Conservation (phyloP, 2,888 invertebrate species). For the Phasia obesa region DNA sequence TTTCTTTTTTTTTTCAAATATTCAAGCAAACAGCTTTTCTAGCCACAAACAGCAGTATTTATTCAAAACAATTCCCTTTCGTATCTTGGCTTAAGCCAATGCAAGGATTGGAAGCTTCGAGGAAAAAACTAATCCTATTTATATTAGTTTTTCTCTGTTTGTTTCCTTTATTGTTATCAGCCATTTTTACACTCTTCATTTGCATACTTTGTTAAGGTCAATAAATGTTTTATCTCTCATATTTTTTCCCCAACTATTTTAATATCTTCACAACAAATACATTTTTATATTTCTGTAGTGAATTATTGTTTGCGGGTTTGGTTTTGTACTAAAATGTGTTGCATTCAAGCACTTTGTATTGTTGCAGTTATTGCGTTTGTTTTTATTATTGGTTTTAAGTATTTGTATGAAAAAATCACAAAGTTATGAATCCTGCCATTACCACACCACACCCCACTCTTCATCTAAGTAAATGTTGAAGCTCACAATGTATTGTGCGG, state of each 20-base stretch:
- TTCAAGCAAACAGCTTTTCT: constrained; percentile 7
- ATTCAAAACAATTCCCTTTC: constrained; percentile 40
- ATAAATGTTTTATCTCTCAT: constrained; percentile 52
- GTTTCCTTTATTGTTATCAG: constrained; percentile 11
- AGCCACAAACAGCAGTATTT: constrained; percentile 44
- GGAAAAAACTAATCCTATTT: constrained; percentile 63
- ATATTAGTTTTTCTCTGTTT: constrained; percentile 51
- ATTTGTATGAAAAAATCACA: constrained; percentile 25
- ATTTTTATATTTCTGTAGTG: constrained; percentile 23
- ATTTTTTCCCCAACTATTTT: constrained; percentile 16
- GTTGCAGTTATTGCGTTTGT: constrained; percentile 11
- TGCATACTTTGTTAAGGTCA: constrained; percentile 65
- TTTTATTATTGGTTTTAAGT: background rate
- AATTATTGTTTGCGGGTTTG: constrained; percentile 55
- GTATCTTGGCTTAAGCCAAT: constrained; percentile 36
- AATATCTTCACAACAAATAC: constrained; percentile 53
- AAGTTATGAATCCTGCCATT: constrained; percentile 21
- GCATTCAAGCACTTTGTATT: constrained; percentile 11
- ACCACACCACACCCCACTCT: background rate
- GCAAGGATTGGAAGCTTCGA: background rate
- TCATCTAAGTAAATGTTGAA: background rate
- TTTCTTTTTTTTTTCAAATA: constrained; percentile 38
- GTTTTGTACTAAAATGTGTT: constrained; percentile 6
- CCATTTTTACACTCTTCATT: constrained; percentile 48
- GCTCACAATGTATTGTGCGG: background rate